These are phyloP conservation scores for Drosophila putrida DNA, from an alignment of 2,888 invertebrate genomes.

Conservation along the genomic window DNA sequence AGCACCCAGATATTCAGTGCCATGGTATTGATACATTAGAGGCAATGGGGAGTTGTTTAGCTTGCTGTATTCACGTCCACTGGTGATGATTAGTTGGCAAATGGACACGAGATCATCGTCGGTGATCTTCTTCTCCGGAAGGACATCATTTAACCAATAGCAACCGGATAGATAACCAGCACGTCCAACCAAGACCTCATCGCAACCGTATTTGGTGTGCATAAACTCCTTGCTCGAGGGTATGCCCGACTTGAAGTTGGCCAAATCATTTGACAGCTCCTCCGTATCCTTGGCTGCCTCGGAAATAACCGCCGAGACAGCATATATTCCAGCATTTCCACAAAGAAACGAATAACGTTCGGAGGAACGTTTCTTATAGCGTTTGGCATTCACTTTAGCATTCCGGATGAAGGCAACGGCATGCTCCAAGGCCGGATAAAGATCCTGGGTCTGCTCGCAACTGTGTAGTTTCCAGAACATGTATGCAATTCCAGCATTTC, in stretches of 20 bases:
- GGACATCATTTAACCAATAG: slow-evolving; percentile 88
- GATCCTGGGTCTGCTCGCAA: slow-evolving; percentile 85
- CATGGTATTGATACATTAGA: slow-evolving; percentile 90
- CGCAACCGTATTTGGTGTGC: slow-evolving; percentile 90
- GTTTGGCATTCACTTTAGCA: slow-evolving; percentile 87
- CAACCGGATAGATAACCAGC: slow-evolving; percentile 93
- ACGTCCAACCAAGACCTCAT: slow-evolving; percentile 94
- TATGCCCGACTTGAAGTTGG: slow-evolving; percentile 83
- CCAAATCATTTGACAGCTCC: slow-evolving; percentile 84
- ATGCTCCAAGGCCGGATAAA: slow-evolving; percentile 87
- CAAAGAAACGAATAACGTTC: slow-evolving; percentile 90
- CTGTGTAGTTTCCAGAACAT: slow-evolving; percentile 91
- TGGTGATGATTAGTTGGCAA: slow-evolving; percentile 89
- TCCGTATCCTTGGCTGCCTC: slow-evolving; percentile 85
- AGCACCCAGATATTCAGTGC: slow-evolving; percentile 86
- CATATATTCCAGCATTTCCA: slow-evolving; percentile 92
- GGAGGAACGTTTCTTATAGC: slow-evolving; percentile 85
- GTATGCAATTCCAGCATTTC: slow-evolving; percentile 88
- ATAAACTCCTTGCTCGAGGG: slow-evolving; percentile 86
- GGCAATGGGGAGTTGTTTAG: slow-evolving; percentile 88
- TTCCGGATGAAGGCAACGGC: slow-evolving; percentile 88
- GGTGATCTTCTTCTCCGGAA: slow-evolving; percentile 80
- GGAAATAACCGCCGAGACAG: slow-evolving; percentile 89
- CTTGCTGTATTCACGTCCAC: slow-evolving; percentile 90
- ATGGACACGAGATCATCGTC: slow-evolving; percentile 88